Conservation (phyloP, 2,888 invertebrate genomes). For the Xanthorhoe spadicearia region DNA sequence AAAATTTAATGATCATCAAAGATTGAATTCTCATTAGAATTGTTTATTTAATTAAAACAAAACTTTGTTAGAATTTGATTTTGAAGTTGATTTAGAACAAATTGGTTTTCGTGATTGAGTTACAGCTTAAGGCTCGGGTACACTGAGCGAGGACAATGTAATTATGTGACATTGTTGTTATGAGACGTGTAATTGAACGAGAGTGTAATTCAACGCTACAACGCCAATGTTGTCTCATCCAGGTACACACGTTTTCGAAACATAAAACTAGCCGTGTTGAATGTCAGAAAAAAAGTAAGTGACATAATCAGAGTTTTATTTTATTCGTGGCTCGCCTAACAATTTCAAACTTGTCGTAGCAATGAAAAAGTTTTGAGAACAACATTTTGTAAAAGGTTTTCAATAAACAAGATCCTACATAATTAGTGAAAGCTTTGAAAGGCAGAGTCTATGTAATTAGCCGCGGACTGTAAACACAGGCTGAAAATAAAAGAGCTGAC, state of each 20-base stretch:
- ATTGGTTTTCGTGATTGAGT: slow-evolving; percentile 1
- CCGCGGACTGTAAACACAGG: background rate
- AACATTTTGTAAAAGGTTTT: background rate
- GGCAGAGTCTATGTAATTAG: background rate
- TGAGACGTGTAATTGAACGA: background rate
- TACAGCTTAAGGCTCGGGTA: background rate
- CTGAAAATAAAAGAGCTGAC: background rate
- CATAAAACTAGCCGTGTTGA: background rate
- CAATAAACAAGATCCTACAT: slow-evolving; percentile 1
- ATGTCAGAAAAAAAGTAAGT: too few species aligned
- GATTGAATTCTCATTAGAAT: slow-evolving; percentile 2
- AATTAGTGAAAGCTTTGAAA: slow-evolving; percentile 1
- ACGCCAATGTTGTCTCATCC: background rate
- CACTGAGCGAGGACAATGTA: background rate
- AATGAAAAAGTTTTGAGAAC: background rate
- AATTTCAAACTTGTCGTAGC: slow-evolving; percentile 1
- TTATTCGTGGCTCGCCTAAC: background rate
- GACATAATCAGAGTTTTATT: slow-evolving; percentile 5
- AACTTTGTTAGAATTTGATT: background rate
- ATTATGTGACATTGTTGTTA: background rate
- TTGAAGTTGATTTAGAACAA: background rate
- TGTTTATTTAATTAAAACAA: background rate
- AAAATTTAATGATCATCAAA: background rate
- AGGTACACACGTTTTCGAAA: background rate
- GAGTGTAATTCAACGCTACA: background rate